Base-by-base conservation (phyloP, 2,797 vertebrate species). In the Phaenicophaeus curvirostris region DNA sequence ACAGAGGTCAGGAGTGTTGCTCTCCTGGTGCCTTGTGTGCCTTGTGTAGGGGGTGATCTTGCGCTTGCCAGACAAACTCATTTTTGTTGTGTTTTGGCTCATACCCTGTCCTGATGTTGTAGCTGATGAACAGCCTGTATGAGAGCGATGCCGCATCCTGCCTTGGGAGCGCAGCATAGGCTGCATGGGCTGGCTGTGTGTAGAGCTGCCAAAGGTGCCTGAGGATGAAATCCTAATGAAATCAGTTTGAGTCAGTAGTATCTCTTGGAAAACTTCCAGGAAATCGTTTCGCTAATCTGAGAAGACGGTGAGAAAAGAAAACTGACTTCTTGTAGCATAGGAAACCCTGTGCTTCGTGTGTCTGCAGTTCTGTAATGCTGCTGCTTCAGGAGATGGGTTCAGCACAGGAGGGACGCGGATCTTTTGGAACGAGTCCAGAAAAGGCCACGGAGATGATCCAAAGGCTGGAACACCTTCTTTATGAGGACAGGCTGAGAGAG, bases 181-280 rank as follows among this genome's bases (percentile, higher is more conserved):
- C 33, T 80, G 77, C 50, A 80, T 42, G 58, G 55, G 51, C 51
- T 85, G 63, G 39, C 42, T 77, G 61, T 4, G 37, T 62, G 46
- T 69, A 20, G 57, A 53, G 87, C 76, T 91, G 82, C 77, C 75
- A 44, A 1, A 35, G 82, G 31, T 17, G 54, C 76, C 79, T 83
- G 46, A 39, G 87, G 73, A n/a, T 65, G 67, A 61, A 85, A 86
- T 25, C 66, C 69, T 54, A 15, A 75, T 68, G 80, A 84, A 93
- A 86, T 90, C 33, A 1, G 25, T 65, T 74, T 8, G 69, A 95
- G 73, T 90, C 82, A 81, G 37, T 68, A 50, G 73, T 25, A 84
- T 72, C 62, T 95, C 75, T 81, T 94, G 83, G 83, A 94, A 84
- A 65, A 63, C 11, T 66, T 93, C 80, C 92, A 93, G 83, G 79